Base-by-base conservation (phyloP, 2,113 vertebrate genomes). In the Oncorhynchus masou region DNA sequence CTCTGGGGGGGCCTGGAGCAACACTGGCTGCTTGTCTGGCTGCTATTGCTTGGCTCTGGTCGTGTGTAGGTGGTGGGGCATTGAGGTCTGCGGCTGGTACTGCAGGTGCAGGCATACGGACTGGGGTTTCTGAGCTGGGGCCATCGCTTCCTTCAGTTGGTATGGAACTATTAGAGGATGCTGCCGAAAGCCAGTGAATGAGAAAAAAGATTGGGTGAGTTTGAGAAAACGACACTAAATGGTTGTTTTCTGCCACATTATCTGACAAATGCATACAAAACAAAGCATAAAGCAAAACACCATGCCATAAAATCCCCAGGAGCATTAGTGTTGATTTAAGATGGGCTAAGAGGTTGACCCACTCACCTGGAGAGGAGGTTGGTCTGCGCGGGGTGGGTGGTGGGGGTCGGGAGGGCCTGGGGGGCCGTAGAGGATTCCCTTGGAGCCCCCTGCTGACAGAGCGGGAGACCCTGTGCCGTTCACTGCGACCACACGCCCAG, bases 381-480 rank as follows among this genome's bases (percentile, higher is more conserved):
- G 95, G 95, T 92, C 95, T 96, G 70, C 95, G 95, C 2, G 97
- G 96, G 8, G 95, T 96, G 13, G 96, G 95, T 48, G 97, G 96
- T 5, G 96, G 96, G 25, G 96, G 96, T 71, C 97, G 93, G 19
- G 95, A 96, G 73, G 98, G 97, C 86, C 96, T 91, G 24, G 96
- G 95, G 60, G 96, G 97, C 74, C 96, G 91, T 24, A 93, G 73
- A 45, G 96, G 95, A 81, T 92, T 62, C 59, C 51, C 16, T n/a
- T 95, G 73, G 92, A 92, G 68, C 87, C 89, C 3, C 94, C 95
- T 79, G 96, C 94, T 54, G 95, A 94, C 69, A 95, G 92, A 0
- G 95, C 92, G 0, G 97, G 95, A 87, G 97, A 97, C 73, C 91
- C 95, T 29, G 88, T 93, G 77, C 88, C 93, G 80, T 93, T 96